Conservation (phyloP, 2,113 vertebrate species). For the Malurus cyaneus region DNA sequence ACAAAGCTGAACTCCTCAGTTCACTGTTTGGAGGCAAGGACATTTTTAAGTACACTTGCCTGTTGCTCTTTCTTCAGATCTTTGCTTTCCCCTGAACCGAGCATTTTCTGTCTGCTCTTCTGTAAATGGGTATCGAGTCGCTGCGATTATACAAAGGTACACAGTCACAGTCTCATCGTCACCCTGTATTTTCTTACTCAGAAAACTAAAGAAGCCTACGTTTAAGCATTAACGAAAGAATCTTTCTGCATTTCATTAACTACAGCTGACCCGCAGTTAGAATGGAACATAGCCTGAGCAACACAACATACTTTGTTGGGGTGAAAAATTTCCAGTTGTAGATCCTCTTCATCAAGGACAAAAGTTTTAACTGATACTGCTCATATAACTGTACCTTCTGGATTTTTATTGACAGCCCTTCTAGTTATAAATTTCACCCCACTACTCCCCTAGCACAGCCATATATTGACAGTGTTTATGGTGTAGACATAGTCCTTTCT, state of each 20-base stretch:
- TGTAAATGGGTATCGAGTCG: not conserved
- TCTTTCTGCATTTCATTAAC: not conserved
- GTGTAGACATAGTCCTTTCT: not conserved
- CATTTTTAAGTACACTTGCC: no score
- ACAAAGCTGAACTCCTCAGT: no score
- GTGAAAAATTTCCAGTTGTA: not conserved
- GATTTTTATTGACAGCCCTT: not conserved
- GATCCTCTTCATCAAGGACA: not conserved
- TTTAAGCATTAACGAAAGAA: not conserved
- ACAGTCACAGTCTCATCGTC: not conserved
- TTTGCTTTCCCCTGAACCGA: not conserved
- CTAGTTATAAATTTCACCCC: not conserved
- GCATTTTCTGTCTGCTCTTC: not conserved
- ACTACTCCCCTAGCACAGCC: not conserved
- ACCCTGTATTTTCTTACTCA: accelerated
- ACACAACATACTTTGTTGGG: accelerated
- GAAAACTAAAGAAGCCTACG: not conserved
- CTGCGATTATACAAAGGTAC: not conserved
- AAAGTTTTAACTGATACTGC: not conserved
- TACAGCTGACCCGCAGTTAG: no score
- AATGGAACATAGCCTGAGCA: no score
- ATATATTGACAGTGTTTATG: not conserved
- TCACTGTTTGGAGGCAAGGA: no score
- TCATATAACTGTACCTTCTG: not conserved
- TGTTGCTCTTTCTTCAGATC: not conserved